Percentiles rank a stretch among this genome's conserved stretches.
Conservation (phyloP, 1,140 invertebrate species). For the Zaprionus davidi region DNA sequence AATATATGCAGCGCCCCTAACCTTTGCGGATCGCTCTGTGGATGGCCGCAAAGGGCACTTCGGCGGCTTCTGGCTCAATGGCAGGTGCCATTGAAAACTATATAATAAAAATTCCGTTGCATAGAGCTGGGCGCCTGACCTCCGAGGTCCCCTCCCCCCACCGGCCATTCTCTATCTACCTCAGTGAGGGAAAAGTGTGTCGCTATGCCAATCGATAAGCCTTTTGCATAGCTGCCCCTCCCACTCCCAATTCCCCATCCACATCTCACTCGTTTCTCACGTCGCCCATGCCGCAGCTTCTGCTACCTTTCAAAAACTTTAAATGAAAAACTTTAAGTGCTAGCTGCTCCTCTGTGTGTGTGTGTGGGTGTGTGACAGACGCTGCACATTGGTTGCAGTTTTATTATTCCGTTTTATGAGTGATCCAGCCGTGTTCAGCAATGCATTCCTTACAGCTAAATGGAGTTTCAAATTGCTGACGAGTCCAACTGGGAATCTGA, state of each 20-base stretch:
- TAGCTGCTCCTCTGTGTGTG: constrained; percentile 29
- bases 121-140: constrained; percentile 41
- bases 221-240: constrained; percentile 61
- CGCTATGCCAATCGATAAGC: constrained; percentile 73
- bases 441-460: background rate
- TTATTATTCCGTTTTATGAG: constrained; percentile 5
- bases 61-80: constrained; percentile 47
- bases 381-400: constrained; percentile 43
- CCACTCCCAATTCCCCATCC: background rate
- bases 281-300: background rate
- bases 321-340: constrained; percentile 82
- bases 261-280: background rate
- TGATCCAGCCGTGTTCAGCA: background rate
- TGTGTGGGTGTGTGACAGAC: background rate
- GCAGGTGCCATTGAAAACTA: constrained; percentile 62
- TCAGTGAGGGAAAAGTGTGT: constrained; percentile 21
- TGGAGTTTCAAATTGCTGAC: background rate
- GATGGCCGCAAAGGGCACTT: constrained; percentile 25
- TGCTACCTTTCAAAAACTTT: constrained; percentile 71
- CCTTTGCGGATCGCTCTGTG: constrained; percentile 48
- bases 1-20: constrained; percentile 65
- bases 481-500: background rate
- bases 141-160: constrained; percentile 13
- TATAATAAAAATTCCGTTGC: constrained; percentile 77
- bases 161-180: background rate